Evolutionary conservation across 2,888 invertebrate species (phyloP), one percentile per base, ranked within the genome.

Genomic region (Smittia sp.): DNA sequence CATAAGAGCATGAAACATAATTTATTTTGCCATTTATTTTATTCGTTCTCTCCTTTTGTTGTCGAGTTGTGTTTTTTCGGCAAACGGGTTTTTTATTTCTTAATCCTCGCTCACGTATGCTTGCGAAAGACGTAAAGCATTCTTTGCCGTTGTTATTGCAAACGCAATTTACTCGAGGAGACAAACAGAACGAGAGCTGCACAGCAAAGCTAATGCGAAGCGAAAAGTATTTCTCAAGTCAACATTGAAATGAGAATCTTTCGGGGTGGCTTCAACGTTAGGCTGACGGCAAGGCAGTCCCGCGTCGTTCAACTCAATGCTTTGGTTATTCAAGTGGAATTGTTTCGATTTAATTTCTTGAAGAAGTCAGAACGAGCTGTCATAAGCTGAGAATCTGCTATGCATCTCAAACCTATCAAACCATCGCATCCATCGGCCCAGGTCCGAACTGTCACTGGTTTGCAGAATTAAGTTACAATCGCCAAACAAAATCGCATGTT

Each of bases 21-120:
- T 46, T 46, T 46, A 46, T 46, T 46, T 46, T 46, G 15, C 46
- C 46, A 46, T 46, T 46, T 46, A 46, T 46, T 46, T 46, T 46
- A 46, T 46, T 46, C n/a, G 2, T 32, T 32, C 38, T 11, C 11
- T 46, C 46, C 46, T 15, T 32, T 32, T 32, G 32, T 32, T 46
- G 46, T 46, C 46, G 46, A n/a, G 4, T 32, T 46, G 6, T 46
- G 11, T 46, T 46, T 46, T 46, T 15, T 46, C 46, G 11, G 46
- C n/a, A 11, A 32, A 46, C 32, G 32, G 3, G 46, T 15, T 46
- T 15, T 46, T 46, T 46, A 46, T 46, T 46, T 46, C 46, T 46
- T 46, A 46, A 46, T 46, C 46, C 46, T 46, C 32, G 32, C 32
- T 32, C 46, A 46, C 46, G 46, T 46, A 46, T 46, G 46, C 46